Evolutionary conservation across 2,113 vertebrate genomes (phyloP), one percentile per base, ranked within the genome.

Genomic region (Platysteira castanea): DNA sequence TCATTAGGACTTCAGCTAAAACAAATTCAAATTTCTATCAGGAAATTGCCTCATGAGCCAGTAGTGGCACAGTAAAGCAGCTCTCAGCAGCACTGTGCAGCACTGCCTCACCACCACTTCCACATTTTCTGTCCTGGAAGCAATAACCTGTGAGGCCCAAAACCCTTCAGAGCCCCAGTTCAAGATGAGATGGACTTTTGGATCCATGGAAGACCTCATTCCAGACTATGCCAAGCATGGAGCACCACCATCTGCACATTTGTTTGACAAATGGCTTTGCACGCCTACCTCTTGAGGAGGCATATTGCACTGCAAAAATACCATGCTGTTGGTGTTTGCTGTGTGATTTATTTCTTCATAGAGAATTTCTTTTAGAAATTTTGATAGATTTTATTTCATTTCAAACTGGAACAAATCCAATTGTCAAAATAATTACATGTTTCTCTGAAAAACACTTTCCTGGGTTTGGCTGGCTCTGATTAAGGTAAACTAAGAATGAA

Each of bases 41-140:
- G 27, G 27, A 87, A 74, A 9, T 50, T 53, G n/a, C 28, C 8
- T 27, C 0, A 0, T 24, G 44, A 91, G 30, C 20, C 1, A 1
- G 31, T 5, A 75, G 19, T 0, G 0, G 19, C 0, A 0, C 3
- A 2, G 21, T 8, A 76, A 67, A 75, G 47, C 24, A 71, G 15
- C 41, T 70, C 31, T 54, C 28, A 53, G 52, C 44, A 61, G 18
- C 7, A 1, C 13, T 8, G n/a, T 63, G 28, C 24, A 79, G 70
- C 28, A 64, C 24, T 56, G 53, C 35, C n/a, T n/a, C 30, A 52
- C 28, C 31, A 65, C 10, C n/a, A 60, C 33, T 52, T 19, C 30
- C 49, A 76, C 13, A 24, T 52, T 56, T 84, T 65, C 50, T 77
- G 22, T 31, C 41, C 68, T 50, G 30, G 42, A 68, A 76, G 6